A percentile compares a stretch with the other conserved stretches of the same genome.
Conservation (phyloP, 2,113 vertebrate species). For the Columba janthina region DNA sequence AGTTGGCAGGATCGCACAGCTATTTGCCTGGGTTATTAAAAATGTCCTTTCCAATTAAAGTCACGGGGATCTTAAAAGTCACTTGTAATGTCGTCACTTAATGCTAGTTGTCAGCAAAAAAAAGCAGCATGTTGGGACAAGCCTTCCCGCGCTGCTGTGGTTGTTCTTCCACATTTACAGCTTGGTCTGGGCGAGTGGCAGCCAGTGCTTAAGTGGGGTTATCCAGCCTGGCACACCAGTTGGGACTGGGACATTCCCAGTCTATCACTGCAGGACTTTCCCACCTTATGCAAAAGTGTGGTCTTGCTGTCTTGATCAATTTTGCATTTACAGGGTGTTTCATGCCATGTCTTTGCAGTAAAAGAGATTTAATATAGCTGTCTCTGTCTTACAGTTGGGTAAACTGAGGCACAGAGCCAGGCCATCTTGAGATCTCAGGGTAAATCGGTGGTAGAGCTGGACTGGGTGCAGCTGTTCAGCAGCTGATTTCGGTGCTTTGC, state of each 20-base stretch:
- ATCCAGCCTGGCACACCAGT: background rate
- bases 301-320: background rate
- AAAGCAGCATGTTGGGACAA: background rate
- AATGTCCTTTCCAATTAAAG: slow-evolving; percentile 24
- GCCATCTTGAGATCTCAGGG: accelerated
- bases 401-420: background rate
- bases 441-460: background rate
- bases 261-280: accelerated
- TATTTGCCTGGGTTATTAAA: background rate
- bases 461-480: background rate
- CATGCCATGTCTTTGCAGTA: accelerated
- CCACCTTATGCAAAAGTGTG: background rate
- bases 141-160: accelerated
- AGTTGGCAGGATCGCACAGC: background rate
- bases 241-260: background rate
- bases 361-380: background rate
- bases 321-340: accelerated
- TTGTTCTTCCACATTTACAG: background rate
- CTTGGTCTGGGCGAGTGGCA: accelerated
- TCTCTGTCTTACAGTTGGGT: background rate
- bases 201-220: background rate
- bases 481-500: background rate
- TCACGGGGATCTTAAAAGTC: background rate
- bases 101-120: background rate
- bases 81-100: background rate